Evolutionary conservation across 2,113 vertebrate genomes (phyloP), one percentile per base, ranked within the genome.

Genomic region (Felis catus): DNA sequence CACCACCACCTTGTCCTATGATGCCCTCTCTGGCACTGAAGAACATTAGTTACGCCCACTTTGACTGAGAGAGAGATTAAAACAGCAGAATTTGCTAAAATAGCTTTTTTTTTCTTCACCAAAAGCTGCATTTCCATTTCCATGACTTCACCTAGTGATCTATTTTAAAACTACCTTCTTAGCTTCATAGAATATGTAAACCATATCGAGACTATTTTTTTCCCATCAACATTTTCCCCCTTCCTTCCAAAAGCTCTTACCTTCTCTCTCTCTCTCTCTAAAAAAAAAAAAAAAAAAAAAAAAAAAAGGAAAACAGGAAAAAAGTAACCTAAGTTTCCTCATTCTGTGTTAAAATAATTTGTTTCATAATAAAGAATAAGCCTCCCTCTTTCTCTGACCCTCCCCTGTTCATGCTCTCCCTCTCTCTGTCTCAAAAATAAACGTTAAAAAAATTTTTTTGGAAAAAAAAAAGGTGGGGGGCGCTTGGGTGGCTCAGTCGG

Each of bases 291-390:
- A 45, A 53, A 78, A 65, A 68, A 94, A 29, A n/a, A 11, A 19
- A 33, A 51, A 36, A 11, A 36, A 23, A 27, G 45, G 45, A 45
- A 45, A 45, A 45, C 45, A 55, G 21, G 27, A 31, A 12, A 36
- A 14, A 48, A 71, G 5, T 80, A 82, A 61, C 45, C 25, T 76
- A 86, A 82, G 31, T 65, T 85, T 78, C 25, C 80, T 91, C 25
- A 74, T 65, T 83, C 31, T 25, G 61, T 68, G 80, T 93, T 91
- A 88, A 95, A 93, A 82, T 65, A 90, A 95, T 61, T 76, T 63
- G n/a, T 65, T 96, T 90, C 63, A 95, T 96, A 68, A 12, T 85
- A 84, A 89, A 6, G 39, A 95, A 45, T 45, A 45, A 45, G 45
- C 45, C 7, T 45, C 45, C 45, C 7, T 45, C 45, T 45, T 45